These are phyloP conservation scores for Amphipoea lucens DNA, from an alignment of 2,888 invertebrate genomes.

Conservation along the genomic window DNA sequence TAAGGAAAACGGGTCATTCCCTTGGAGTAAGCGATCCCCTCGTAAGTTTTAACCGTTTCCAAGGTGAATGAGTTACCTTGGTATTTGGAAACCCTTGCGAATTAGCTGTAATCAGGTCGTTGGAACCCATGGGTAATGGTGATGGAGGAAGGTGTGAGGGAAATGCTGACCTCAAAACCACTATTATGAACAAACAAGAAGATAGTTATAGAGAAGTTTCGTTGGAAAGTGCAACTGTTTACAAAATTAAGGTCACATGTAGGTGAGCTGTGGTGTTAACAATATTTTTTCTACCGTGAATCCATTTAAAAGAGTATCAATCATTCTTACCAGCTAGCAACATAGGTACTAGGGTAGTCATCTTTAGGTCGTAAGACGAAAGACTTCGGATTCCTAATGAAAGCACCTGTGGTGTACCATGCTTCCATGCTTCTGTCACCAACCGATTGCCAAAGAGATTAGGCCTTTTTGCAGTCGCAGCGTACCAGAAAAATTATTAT, in stretches of 20 bases:
- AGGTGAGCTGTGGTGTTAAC: not conserved
- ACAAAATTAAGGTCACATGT: not conserved
- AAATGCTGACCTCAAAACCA: not conserved
- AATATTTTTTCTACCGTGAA: not conserved
- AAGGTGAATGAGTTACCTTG: constrained; percentile 42
- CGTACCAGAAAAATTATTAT: not conserved
- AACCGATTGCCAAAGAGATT: not conserved
- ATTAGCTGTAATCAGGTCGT: constrained; percentile 47
- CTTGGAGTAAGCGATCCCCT: constrained; percentile 44
- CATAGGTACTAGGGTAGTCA: too few species aligned
- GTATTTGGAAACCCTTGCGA: constrained; percentile 37
- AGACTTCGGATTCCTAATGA: not conserved
- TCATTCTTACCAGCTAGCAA: too few species aligned
- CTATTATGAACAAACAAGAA: not conserved
- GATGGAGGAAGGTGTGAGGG: constrained; percentile 37
- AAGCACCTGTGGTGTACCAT: not conserved
- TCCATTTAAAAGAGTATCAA: too few species aligned
- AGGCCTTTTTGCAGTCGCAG: not conserved
- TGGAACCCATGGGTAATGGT: constrained; percentile 22
- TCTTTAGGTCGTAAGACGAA: not conserved
- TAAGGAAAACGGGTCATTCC: constrained; percentile 58
- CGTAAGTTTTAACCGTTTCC: constrained; percentile 58
- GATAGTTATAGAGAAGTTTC: not conserved
- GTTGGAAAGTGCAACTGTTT: not conserved
- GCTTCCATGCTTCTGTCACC: not conserved